Evolutionary conservation across 2,797 vertebrate species (phyloP).

Genomic region (Coracias cyanogaster): DNA sequence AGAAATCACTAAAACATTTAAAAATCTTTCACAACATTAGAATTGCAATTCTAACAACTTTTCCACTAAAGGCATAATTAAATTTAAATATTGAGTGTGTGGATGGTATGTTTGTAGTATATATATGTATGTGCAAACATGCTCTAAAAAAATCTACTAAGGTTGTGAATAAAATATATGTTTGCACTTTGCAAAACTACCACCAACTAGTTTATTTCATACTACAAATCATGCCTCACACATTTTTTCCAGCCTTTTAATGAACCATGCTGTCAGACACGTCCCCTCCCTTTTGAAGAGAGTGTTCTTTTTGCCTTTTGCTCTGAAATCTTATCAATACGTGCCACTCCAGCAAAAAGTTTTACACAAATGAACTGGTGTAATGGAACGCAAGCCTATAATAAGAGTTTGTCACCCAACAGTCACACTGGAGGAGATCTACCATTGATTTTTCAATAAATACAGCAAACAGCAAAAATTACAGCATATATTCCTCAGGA

Average conservation of each 20-base stretch:
- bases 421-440: conserved; percentile 64
- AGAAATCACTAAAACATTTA: background rate
- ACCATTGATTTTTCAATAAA: conserved; percentile 82
- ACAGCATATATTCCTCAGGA: conserved; percentile 62
- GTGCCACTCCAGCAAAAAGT: conserved; percentile 77
- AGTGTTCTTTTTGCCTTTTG: conserved; percentile 26
- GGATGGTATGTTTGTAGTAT: background rate
- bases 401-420: conserved; percentile 78
- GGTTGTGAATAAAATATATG: background rate
- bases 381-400: conserved; percentile 75
- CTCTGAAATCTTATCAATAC: conserved; percentile 52
- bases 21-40: background rate
- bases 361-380: conserved; percentile 78
- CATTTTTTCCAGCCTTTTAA: background rate
- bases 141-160: background rate
- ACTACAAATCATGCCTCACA: background rate
- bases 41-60: background rate
- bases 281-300: background rate
- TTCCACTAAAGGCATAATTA: background rate
- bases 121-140: rapidly evolving
- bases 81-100: background rate
- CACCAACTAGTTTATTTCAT: background rate
- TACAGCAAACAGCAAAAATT: conserved; percentile 71
- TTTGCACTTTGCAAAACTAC: background rate
- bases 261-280: background rate